Evolutionary conservation across 2,888 invertebrate species (phyloP), one percentile per base, ranked within the genome.

Genomic region (Platycheirus rosarum): DNA sequence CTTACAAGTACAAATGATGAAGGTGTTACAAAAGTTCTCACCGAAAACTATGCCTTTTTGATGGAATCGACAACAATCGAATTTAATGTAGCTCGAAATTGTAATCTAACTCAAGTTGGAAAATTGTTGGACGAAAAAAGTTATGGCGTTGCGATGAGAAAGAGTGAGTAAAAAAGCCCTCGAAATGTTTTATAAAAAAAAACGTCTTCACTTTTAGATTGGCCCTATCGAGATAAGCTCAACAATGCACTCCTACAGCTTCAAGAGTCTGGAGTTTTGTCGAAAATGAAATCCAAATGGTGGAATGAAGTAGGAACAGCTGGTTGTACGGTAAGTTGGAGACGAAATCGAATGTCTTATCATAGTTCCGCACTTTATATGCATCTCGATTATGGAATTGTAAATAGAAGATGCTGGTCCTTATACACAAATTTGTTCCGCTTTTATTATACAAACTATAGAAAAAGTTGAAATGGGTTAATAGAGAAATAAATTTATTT

Each of bases 221-320:
- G 88, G 87, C 87, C 88, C 1, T 96, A 95, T 90, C 92, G 96
- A 35, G 94, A 95, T 87, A 92, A 93, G 66, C 91, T 97, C 71
- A 96, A 95, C 87, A 93, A 95, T 85, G 96, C 95, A 46, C 93
- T 98, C 78, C 91, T 97, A 78, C 93, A 94, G 87, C 92, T 98
- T 57, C 97, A 97, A 91, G 97, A 98, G 91, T 93, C 93, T 51
- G 97, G 97, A 37, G 92, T 92, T 78, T 92, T 98, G 79, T 94
- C 93, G 13, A 92, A 92, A 85, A 92, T 97, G 91, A 96, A 97
- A 90, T 93, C 94, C 84, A 95, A 94, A 89, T 98, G 97, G 97
- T 98, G 97, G 97, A 95, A 95, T 87, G 95, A 96, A 91, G 94
- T 94, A 88, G 92, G 94, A 86, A 95, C 94, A 14, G 94, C 94